Conservation (phyloP, 2,797 vertebrate genomes). For the Amphiprion clarkii region DNA sequence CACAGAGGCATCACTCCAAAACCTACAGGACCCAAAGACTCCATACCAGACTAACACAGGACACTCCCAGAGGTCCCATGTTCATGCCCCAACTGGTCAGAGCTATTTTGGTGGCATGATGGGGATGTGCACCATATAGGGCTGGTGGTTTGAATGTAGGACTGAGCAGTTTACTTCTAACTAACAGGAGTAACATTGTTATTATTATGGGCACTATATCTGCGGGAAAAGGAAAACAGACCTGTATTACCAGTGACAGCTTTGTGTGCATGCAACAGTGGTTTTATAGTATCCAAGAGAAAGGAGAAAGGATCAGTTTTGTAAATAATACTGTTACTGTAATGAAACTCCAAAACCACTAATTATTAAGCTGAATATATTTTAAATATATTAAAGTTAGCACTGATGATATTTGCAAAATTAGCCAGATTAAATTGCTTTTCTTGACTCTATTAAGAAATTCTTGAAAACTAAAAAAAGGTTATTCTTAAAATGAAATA, state of each 20-base stretch:
- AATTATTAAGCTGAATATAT: conserved; percentile 15
- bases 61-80: no score
- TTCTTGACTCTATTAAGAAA: not conserved
- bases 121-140: no score
- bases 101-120: no score
- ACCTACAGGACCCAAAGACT: no score
- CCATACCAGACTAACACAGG: no score
- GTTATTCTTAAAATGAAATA: not conserved
- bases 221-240: conserved; percentile 16
- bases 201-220: conserved; percentile 3
- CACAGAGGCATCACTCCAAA: no score
- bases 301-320: conserved; percentile 1
- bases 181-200: not conserved
- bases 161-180: not conserved
- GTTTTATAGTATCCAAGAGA: conserved; percentile 24
- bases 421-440: not conserved
- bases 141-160: no score
- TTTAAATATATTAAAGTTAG: not conserved
- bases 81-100: no score
- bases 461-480: not conserved
- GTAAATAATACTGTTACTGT: conserved; percentile 1
- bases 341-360: conserved; percentile 10
- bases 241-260: conserved; percentile 2
- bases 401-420: conserved; percentile 1
- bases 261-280: conserved; percentile 9